Evolutionary conservation across 2,113 vertebrate species (phyloP).

Genomic region (Pantherophis guttatus): DNA sequence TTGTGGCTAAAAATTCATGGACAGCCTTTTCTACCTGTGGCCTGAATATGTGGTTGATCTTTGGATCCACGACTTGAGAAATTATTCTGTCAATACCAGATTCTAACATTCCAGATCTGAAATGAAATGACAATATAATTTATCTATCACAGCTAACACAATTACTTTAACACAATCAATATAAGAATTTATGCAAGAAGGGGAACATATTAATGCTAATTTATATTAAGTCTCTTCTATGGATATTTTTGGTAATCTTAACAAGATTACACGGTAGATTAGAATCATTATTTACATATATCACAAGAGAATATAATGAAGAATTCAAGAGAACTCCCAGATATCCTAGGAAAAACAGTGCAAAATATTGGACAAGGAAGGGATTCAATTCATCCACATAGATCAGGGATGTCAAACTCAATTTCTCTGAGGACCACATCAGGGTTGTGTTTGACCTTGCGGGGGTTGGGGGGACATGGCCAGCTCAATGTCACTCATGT

Average conservation of each 20-base stretch:
- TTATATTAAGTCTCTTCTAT: background rate
- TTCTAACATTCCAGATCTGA: conserved; percentile 96
- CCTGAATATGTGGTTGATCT: conserved; percentile 95
- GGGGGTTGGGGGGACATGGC: no score
- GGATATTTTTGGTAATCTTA: background rate
- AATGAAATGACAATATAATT: conserved; percentile 42
- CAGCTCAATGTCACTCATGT: no score
- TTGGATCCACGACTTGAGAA: conserved; percentile 97
- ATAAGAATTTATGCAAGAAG: background rate
- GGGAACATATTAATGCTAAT: background rate
- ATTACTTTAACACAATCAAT: background rate
- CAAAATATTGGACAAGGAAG: background rate
- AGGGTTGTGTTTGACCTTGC: no score
- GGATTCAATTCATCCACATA: background rate
- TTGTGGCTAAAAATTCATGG: conserved; percentile 89
- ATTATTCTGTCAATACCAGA: conserved; percentile 98
- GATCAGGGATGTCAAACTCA: background rate
- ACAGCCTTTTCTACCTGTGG: conserved; percentile 97
- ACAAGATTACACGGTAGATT: background rate
- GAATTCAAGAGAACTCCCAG: background rate
- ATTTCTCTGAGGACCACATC: no score
- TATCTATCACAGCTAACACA: background rate
- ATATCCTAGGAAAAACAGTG: background rate
- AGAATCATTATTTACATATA: background rate
- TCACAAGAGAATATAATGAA: background rate